phyloP scores from a whole-genome alignment of 2,888 invertebrate genomes.

The Schizaphis graminum region DNA sequence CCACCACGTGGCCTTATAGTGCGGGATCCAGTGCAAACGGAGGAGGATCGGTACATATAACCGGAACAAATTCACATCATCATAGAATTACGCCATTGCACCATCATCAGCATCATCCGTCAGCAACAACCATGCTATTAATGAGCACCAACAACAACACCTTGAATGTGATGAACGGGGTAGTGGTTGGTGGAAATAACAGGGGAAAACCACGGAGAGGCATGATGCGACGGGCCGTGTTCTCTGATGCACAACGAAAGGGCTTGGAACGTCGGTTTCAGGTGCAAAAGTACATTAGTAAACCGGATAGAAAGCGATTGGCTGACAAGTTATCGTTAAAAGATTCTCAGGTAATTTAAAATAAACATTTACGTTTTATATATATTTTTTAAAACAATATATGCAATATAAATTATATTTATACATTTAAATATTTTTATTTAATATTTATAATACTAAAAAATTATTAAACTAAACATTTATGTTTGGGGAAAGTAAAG shows the following conservation, averaged over 20 bases:
- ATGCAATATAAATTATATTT: background rate
- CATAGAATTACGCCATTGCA: conserved; percentile 25
- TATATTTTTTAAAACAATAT: background rate
- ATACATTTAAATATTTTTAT: background rate
- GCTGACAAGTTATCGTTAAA: conserved; percentile 96
- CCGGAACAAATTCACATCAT: conserved; percentile 15
- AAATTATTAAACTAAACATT: background rate
- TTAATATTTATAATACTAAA: background rate
- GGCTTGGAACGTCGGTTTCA: conserved; percentile 96
- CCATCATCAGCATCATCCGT: conserved; percentile 53
- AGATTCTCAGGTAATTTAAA: conserved; percentile 89
- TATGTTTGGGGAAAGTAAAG: background rate
- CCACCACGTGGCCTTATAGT: conserved; percentile 19
- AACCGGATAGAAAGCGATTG: conserved; percentile 96
- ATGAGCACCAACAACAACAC: conserved; percentile 41
- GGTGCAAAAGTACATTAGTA: conserved; percentile 98
- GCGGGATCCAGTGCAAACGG: background rate
- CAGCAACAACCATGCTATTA: conserved; percentile 43
- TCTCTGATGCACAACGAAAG: conserved; percentile 95
- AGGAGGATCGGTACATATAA: conserved; percentile 9
- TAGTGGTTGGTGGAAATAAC: conserved; percentile 74
- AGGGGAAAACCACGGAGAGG: conserved; percentile 94
- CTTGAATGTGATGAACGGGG: conserved; percentile 54
- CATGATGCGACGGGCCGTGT: conserved; percentile 97
- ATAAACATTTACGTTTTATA: background rate